Evolutionary conservation across 2,797 vertebrate species (phyloP).

Genomic region (Sebastes itinus): DNA sequence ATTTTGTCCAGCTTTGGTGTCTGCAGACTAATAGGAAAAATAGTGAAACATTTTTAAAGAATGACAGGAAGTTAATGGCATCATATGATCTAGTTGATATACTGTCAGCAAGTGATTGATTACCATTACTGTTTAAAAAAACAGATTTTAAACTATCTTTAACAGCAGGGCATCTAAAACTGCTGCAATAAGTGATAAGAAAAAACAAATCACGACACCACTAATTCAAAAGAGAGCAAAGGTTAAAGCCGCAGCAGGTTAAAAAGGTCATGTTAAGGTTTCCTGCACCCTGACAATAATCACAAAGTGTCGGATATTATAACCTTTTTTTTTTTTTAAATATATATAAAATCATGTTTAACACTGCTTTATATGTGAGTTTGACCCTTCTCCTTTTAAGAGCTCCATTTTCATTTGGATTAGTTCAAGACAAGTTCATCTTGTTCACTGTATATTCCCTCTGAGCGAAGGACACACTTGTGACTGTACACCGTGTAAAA

Average conservation of each 20-base stretch:
- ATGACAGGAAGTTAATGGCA: not conserved
- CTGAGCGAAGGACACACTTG: constrained; percentile 41
- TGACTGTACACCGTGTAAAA: constrained; percentile 58
- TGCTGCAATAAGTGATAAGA: not conserved
- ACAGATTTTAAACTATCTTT: not conserved
- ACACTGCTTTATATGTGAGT: not conserved
- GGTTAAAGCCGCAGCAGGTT: not conserved
- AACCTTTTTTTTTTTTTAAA: no score
- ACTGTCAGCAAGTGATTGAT: not conserved
- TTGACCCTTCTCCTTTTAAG: not conserved
- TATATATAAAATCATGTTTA: not conserved
- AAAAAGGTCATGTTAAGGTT: not conserved
- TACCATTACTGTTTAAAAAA: not conserved
- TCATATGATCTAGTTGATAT: not conserved
- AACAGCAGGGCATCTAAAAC: not conserved
- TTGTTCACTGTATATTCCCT: constrained; percentile 28
- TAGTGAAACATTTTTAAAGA: not conserved
- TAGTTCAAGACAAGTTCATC: not conserved
- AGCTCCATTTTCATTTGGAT: constrained; percentile 1
- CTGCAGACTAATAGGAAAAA: not conserved
- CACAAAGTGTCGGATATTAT: not conserved
- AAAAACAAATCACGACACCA: not conserved
- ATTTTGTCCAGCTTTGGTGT: not conserved
- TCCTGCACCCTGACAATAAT: not conserved
- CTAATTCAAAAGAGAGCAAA: not conserved